Evolutionary conservation across 1,140 invertebrate species (phyloP), one percentile per base, ranked within the genome.

Genomic region (Probaryconus sp.): DNA sequence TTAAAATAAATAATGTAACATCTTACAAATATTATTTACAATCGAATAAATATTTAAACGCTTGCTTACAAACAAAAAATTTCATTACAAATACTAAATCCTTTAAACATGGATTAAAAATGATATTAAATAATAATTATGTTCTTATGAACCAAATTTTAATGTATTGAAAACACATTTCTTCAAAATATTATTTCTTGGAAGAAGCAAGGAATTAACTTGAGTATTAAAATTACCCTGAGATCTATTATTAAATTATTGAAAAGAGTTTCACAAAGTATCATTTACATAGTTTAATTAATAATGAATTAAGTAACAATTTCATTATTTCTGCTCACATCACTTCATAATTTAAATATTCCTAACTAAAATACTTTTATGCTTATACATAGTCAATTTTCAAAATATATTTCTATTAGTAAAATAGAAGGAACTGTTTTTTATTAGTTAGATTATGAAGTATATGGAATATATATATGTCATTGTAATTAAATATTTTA

Each of bases 341-440:
- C 51, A 51, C 58, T 68, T 43, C 60, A 60, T 68, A 35, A 50
- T 28, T 21, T 51, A 43, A 42, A 50, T 43, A 20, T 11, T n/a
- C 51, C 10, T 38, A 5, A 14, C 28, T 20, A 43, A 4, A 5
- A 45, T 26, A 21, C 55, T 47, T 69, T 51, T 53, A 43, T 28
- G 24, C 35, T 51, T 16, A 50, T 60, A 51, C 30, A 13, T 33
- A 37, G n/a, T 55, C 35, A 45, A 43, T 60, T 70, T 63, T 26
- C 33, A 71, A 64, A 64, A 71, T 64, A 71, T 56, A 58, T 71
- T 56, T 58, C 40, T 35, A 10, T 64, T 65, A 72, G 51, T 65
- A 72, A 72, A 72, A 72, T 72, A 72, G 51, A 65, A 72, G 69
- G 69, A 72, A 72, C 69, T 65, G 60, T 47, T 60, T 64, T 50